Evolutionary conservation across 2,113 vertebrate species (phyloP).

Genomic region (Rhombomys opimus): DNA sequence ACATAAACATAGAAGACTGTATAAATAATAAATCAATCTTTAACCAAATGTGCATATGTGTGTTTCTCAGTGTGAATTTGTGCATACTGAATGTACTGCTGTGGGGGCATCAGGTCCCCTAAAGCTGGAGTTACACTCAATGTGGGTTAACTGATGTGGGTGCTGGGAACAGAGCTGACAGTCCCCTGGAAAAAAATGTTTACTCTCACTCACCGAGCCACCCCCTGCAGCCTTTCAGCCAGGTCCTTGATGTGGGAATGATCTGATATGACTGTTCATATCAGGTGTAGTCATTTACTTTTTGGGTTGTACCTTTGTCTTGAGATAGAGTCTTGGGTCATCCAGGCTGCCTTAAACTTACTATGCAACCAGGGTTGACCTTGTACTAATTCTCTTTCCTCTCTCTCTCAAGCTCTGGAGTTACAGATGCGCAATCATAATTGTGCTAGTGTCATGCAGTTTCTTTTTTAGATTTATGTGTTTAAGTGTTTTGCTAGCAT

Average conservation of each 20-base stretch:
- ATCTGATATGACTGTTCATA: not conserved
- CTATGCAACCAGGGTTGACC: not conserved
- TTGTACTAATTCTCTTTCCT: not conserved
- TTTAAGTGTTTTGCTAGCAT: not conserved
- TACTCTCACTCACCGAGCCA: not conserved
- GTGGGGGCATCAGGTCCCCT: too few species aligned
- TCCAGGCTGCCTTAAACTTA: not conserved
- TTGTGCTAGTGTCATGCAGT: not conserved
- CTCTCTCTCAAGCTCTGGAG: too few species aligned
- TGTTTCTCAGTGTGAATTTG: not conserved
- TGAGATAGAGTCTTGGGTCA: not conserved
- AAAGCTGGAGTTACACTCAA: not conserved
- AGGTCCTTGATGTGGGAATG: not conserved
- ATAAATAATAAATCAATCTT: too few species aligned
- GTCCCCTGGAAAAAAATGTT: too few species aligned
- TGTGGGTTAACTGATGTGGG: not conserved
- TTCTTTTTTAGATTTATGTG: not conserved
- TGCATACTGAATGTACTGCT: not conserved
- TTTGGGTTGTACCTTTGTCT: not conserved
- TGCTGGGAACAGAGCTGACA: not conserved
- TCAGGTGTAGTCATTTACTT: not conserved
- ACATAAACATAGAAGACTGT: too few species aligned
- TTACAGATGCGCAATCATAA: not conserved
- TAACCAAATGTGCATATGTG: not conserved
- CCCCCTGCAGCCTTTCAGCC: too few species aligned